phyloP scores from a whole-genome alignment of 37 sponge, comb jelly and placozoan genomes.

The Bolinopsis microptera region DNA sequence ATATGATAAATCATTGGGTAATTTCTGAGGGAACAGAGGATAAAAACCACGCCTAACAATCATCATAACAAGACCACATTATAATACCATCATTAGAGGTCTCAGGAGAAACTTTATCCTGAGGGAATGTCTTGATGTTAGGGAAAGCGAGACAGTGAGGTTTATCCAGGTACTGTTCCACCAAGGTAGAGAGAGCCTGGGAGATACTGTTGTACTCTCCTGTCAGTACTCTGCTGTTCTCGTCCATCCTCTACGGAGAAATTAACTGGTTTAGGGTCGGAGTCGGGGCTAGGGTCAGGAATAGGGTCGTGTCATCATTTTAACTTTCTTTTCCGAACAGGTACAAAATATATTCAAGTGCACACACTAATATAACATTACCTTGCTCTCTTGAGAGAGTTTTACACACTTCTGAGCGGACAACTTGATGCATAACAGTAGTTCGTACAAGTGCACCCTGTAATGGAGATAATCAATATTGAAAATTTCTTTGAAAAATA shows the following conservation, averaged over 20 bases:
- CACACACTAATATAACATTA: too few relatives aligned
- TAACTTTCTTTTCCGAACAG: too few relatives aligned
- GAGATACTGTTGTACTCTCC: not conserved
- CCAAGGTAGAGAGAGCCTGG: not conserved
- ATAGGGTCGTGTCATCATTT: too few relatives aligned
- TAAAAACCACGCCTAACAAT: too few relatives aligned
- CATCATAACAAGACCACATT: too few relatives aligned
- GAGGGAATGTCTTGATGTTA: conserved; percentile 3
- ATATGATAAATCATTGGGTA: too few relatives aligned
- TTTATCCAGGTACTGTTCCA: conserved; percentile 22
- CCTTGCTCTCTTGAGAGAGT: conserved; percentile 35
- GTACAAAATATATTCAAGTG: too few relatives aligned
- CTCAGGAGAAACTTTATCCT: not conserved
- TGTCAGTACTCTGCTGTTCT: conserved; percentile 20
- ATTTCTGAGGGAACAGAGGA: too few relatives aligned
- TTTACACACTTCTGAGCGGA: conserved; percentile 48
- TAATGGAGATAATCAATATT: not conserved
- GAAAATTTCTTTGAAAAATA: not conserved
- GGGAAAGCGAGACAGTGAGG: conserved; percentile 1
- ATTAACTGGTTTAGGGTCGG: too few relatives aligned
- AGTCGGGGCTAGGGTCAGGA: too few relatives aligned
- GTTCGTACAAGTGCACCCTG: conserved; percentile 48
- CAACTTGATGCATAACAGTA: not conserved
- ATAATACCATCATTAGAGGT: conserved; percentile 8
- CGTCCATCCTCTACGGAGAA: not conserved